These are phyloP conservation scores for Physella acuta DNA, from an alignment of 1,140 invertebrate species.

Conservation along the genomic window DNA sequence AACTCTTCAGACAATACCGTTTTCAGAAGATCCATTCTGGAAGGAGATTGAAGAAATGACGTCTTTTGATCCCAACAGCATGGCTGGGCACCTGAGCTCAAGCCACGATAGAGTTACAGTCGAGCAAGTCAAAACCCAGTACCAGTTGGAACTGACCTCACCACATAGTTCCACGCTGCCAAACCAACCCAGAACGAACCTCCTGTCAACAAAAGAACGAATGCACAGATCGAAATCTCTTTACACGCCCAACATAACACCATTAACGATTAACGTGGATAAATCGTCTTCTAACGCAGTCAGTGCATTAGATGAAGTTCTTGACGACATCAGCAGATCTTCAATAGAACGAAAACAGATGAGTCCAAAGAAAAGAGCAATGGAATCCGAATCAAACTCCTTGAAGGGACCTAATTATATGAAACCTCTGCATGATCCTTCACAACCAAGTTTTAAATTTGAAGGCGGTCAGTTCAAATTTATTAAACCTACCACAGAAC, in stretches of 20 bases:
- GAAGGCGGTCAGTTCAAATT: conserved; percentile 10
- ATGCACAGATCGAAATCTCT: conserved; percentile 35
- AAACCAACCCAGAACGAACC: conserved; percentile 26
- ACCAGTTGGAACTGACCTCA: conserved; percentile 21
- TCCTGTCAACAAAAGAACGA: conserved; percentile 23
- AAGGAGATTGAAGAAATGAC: conserved; percentile 55
- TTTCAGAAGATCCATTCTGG: conserved; percentile 54
- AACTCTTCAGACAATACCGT: conserved; percentile 54
- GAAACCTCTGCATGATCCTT: conserved; percentile 9
- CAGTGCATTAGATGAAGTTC: conserved; percentile 51
- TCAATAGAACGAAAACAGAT: conserved; percentile 46
- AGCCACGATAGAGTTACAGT: background rate
- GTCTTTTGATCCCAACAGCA: conserved; percentile 40
- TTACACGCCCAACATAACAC: conserved; percentile 48
- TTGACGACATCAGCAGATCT: conserved; percentile 44
- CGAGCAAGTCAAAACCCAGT: conserved; percentile 14
- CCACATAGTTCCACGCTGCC: conserved; percentile 30
- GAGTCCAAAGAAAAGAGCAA: conserved; percentile 39
- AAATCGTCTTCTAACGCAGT: conserved; percentile 29
- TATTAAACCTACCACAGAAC: background rate
- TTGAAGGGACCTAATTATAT: conserved; percentile 10
- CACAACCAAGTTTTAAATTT: background rate
- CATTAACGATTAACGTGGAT: conserved; percentile 42
- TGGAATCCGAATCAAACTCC: conserved; percentile 24
- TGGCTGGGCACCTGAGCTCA: conserved; percentile 19